phyloP scores from a whole-genome alignment of 1,140 invertebrate genomes.

The Caenorhabditis brenneri region DNA sequence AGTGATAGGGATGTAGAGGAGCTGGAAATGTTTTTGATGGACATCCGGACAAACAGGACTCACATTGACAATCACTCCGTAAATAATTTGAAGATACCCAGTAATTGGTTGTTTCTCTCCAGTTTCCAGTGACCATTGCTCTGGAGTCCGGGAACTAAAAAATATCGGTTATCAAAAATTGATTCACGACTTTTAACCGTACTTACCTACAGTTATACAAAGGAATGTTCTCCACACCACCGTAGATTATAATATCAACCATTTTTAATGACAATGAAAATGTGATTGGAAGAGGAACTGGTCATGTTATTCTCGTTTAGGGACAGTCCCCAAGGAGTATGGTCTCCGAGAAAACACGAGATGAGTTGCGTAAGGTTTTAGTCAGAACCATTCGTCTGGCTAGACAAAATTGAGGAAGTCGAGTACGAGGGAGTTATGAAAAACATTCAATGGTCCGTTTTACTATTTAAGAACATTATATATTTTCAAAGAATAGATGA shows the following conservation, averaged over 20 bases:
- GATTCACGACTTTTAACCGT: background rate
- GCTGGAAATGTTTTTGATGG: background rate
- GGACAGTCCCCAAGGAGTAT: too few relatives aligned
- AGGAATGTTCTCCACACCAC: background rate
- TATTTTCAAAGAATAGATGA: too few relatives aligned
- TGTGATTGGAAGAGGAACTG: too few relatives aligned
- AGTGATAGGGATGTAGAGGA: background rate
- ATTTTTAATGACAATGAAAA: background rate
- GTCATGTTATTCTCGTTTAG: too few relatives aligned
- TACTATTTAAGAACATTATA: too few relatives aligned
- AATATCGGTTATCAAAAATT: background rate
- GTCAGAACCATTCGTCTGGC: too few relatives aligned
- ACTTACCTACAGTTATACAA: constrained; percentile 2
- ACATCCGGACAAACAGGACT: too few relatives aligned
- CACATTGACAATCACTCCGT: background rate
- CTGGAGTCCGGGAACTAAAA: background rate
- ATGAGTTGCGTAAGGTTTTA: too few relatives aligned
- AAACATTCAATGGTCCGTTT: too few relatives aligned
- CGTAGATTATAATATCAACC: background rate
- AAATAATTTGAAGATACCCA: background rate
- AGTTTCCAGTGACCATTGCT: background rate
- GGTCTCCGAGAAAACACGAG: too few relatives aligned
- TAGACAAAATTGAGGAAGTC: too few relatives aligned
- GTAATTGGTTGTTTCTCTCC: background rate
- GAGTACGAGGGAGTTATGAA: too few relatives aligned